Evolutionary conservation across 2,888 invertebrate species (phyloP), one percentile per base, ranked within the genome.

Genomic region (Perdita meconis): DNA sequence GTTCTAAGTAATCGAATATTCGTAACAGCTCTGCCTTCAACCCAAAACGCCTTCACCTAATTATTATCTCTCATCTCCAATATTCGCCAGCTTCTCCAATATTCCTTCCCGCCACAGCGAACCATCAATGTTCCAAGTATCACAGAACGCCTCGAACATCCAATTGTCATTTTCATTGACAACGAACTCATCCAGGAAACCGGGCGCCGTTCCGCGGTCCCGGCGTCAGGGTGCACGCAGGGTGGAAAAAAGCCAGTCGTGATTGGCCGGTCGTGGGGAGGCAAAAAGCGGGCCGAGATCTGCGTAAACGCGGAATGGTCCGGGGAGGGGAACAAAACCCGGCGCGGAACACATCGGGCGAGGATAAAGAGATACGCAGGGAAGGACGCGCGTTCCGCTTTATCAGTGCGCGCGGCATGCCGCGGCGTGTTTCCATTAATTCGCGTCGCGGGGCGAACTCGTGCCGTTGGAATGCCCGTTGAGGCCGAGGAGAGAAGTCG

Each of bases 361-460:
- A 71, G 74, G 80, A 80, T 80, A 85, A 84, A 81, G 80, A 85
- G 82, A 69, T 73, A 71, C 53, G 77, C 2, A 60, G 65, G 65
- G 50, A 64, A 65, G 67, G 81, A 82, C 68, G 78, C 82, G 85
- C 87, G 86, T 86, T 88, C 86, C 88, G 89, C 86, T 89, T 90
- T 90, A 90, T 90, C 90, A 89, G 89, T 82, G 83, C 86, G 79
- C 80, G 74, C 84, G 83, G 81, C 85, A 78, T 79, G 83, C 81
- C 82, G 85, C 88, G 87, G 86, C 88, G 86, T 90, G 88, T 90
- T 90, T 90, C 89, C 90, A 90, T 90, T 89, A 90, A 90, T 90
- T 88, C 87, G 89, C 87, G 89, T 90, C 90, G 89, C 85, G 88
- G 84, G 84, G 78, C 83, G 79, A 88, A 88, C 86, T 87, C 89